Evolutionary conservation across 92 coral and sea anemone genomes (phyloP).

Genomic region (Parazoanthus swiftii): DNA sequence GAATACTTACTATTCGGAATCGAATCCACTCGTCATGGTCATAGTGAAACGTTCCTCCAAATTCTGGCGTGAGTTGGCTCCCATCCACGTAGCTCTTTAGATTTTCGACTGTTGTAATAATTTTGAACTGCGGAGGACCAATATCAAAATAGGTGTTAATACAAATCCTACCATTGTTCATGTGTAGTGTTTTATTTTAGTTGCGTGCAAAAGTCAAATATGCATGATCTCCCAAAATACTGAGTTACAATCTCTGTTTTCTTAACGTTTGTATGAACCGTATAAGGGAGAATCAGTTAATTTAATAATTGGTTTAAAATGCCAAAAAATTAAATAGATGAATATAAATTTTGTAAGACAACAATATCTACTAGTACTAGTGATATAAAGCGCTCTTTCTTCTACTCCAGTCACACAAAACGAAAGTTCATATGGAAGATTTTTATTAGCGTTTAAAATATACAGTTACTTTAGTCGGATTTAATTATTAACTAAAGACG

Average conservation of each 20-base stretch:
- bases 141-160: slow-evolving; percentile 17
- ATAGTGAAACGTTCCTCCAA: slow-evolving; percentile 89
- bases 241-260: not conserved
- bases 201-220: not conserved
- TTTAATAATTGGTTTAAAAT: not conserved
- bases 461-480: too few species aligned
- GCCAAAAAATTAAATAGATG: too few species aligned
- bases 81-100: slow-evolving; percentile 75
- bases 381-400: not conserved
- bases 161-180: not conserved
- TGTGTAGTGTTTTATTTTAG: not conserved
- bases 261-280: not conserved
- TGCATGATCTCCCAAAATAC: too few species aligned
- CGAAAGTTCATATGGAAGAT: too few species aligned
- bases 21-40: slow-evolving; percentile 98
- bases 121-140: slow-evolving; percentile 79
- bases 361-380: not conserved
- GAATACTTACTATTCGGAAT: slow-evolving; percentile 89
- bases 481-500: too few species aligned
- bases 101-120: slow-evolving; percentile 90
- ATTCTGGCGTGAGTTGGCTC: slow-evolving; percentile 86
- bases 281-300: too few species aligned
- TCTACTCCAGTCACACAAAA: too few species aligned
- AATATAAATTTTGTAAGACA: too few species aligned
- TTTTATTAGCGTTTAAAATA: too few species aligned